Evolutionary conservation across 2,888 invertebrate species (phyloP).

Genomic region (Tetheella fluctuosa): DNA sequence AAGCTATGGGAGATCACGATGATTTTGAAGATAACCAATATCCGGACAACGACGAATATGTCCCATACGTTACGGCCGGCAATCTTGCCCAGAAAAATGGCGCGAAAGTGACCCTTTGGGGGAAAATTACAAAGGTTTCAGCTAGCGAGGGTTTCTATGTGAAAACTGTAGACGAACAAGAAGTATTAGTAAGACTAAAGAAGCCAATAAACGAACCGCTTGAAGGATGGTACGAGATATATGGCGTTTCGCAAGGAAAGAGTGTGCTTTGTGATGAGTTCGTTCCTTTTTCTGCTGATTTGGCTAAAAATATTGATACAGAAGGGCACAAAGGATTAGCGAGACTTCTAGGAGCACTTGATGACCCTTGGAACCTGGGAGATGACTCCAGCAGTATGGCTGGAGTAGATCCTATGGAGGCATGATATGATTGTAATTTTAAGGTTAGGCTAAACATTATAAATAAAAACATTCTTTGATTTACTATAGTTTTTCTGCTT

Average conservation of each 20-base stretch:
- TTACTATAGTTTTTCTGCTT: neutral
- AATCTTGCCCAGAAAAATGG: constrained; percentile 74
- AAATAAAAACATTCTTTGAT: neutral
- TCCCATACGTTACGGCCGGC: constrained; percentile 78
- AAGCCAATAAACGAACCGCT: constrained; percentile 69
- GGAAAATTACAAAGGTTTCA: constrained; percentile 75
- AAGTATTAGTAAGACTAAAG: constrained; percentile 68
- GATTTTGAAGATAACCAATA: constrained; percentile 77
- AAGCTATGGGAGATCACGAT: constrained; percentile 70
- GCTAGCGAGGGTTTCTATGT: constrained; percentile 75
- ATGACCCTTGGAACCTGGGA: constrained; percentile 80
- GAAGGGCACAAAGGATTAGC: constrained; percentile 76
- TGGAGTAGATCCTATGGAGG: constrained; percentile 66
- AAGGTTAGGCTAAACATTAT: neutral
- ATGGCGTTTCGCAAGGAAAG: constrained; percentile 75
- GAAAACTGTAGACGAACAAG: constrained; percentile 77
- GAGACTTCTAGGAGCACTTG: constrained; percentile 67
- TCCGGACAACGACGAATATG: constrained; percentile 77
- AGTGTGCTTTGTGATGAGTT: constrained; percentile 76
- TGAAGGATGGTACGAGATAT: constrained; percentile 80
- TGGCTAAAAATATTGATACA: constrained; percentile 70
- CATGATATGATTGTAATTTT: constrained; percentile 30
- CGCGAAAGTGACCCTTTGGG: constrained; percentile 77
- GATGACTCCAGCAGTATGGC: constrained; percentile 54
- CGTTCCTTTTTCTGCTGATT: constrained; percentile 65